These are phyloP conservation scores for Dendrolimus kikuchii DNA, from an alignment of 1,140 invertebrate species.

Conservation along the genomic window DNA sequence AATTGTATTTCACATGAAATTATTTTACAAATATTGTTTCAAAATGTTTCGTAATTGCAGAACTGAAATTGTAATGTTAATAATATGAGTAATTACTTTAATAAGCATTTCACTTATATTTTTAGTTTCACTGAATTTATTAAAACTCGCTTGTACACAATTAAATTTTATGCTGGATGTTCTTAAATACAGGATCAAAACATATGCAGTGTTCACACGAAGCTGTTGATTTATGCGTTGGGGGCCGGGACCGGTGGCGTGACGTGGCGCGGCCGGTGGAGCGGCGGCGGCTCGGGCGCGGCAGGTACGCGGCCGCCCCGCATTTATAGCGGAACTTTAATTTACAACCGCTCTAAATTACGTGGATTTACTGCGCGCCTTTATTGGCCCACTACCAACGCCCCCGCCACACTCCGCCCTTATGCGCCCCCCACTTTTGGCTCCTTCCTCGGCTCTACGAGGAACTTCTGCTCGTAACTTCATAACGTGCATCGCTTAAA, in stretches of 20 bases:
- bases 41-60: too few relatives aligned
- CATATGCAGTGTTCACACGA: conserved; percentile 37
- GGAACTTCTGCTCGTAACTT: conserved; percentile 23
- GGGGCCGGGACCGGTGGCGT: conserved; percentile 28
- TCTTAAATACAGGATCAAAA: conserved; percentile 6
- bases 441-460: conserved; percentile 24
- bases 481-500: conserved; percentile 33
- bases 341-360: conserved; percentile 68
- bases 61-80: too few relatives aligned
- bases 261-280: conserved; percentile 21
- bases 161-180: conserved; percentile 1
- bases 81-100: too few relatives aligned
- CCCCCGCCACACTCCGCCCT: conserved; percentile 36
- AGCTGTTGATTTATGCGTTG: conserved; percentile 49
- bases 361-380: conserved; percentile 66
- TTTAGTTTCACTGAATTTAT: not conserved
- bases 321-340: conserved; percentile 68
- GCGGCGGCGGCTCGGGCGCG: conserved; percentile 35
- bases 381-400: conserved; percentile 60
- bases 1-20: too few relatives aligned
- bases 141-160: not conserved
- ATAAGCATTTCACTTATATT: too few relatives aligned
- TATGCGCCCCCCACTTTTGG: conserved; percentile 30
- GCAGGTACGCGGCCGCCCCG: conserved; percentile 37
- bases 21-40: too few relatives aligned